Base-by-base conservation (phyloP, 1,140 invertebrate genomes). In the Schlechtendalia chinensis region DNA sequence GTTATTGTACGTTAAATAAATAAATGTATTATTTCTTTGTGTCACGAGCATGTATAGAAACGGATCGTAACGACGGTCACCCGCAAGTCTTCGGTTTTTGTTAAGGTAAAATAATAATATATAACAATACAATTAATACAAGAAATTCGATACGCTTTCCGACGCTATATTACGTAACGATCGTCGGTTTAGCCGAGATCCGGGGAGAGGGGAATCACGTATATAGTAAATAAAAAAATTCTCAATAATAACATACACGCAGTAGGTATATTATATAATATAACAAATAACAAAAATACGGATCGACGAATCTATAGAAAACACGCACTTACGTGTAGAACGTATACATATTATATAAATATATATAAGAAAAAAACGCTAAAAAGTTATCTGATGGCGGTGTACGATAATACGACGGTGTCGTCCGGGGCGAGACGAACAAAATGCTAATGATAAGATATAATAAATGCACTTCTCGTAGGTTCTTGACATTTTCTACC, bases 361-460 rank as follows among this genome's bases (percentile, higher is more conserved):
- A n/a, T n/a, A n/a, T n/a, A 39, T 39, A 39, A 24, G 24, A 59
- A 58, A 58, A 45, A 67, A 63, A 32, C 16, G 22, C 24, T 58
- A 32, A 65, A 63, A 63, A 32, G n/a, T 69, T 69, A 50, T 69
- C 22, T 27, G 39, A 50, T 5, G 22, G 17, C 32, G 32, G 0
- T 59, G 27, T 1, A 58, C 39, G 22, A 47, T 47, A 16, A 69
- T 69, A 67, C n/a, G n/a, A 45, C 39, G n/a, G 17, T 29, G 17
- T 17, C 16, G 61, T 39, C 24, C 17, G 5, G 22, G 47, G 69
- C n/a, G 22, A 47, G 69, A 54, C 54, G 53, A 47, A 72, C 50
- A 54, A 54, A 72, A 54, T 54, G 2, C 24, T 54, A 72, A 72
- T 53, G 27, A 72, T 29, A 54, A 72, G 47, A 27, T 72, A 72